A percentile compares a stretch with the other conserved stretches of the same genome.
phyloP scores from a whole-genome alignment of 2,113 vertebrate genomes.

The Brienomyrus longianalis region DNA sequence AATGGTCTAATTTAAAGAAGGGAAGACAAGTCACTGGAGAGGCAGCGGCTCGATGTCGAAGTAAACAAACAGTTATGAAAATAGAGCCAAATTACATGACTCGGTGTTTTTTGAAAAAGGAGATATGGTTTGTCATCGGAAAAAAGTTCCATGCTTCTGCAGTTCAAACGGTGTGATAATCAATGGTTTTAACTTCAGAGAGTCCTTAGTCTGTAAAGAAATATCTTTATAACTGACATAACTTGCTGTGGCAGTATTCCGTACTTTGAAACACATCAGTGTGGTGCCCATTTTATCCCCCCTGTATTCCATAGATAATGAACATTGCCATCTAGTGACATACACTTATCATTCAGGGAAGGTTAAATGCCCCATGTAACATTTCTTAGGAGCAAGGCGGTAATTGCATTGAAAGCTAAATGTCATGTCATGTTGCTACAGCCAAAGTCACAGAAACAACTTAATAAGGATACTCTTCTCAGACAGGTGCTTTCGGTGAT shows the following conservation, averaged over 20 bases:
- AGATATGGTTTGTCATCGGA: neutral
- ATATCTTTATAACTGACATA: neutral
- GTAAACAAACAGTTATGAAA: neutral
- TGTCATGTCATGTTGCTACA: constrained; percentile 14
- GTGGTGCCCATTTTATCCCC: neutral
- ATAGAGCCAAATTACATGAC: neutral
- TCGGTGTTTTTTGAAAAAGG: neutral
- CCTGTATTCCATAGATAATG: constrained; percentile 20
- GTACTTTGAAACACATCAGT: neutral
- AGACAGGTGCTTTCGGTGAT: neutral
- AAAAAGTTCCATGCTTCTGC: neutral
- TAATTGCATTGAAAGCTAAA: constrained; percentile 23
- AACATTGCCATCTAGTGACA: constrained; percentile 51
- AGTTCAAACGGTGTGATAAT: neutral
- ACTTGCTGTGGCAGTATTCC: neutral
- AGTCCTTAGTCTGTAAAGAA: neutral
- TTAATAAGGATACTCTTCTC: neutral
- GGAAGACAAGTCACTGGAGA: neutral
- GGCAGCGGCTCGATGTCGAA: neutral
- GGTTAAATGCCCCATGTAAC: neutral
- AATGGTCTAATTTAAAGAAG: neutral
- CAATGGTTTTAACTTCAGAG: neutral
- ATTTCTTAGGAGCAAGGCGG: constrained; percentile 5
- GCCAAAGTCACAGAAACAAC: constrained; percentile 16
- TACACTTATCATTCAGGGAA: constrained; percentile 29